phyloP scores from a whole-genome alignment of 1,140 invertebrate genomes.

The Acromyrmex charruanus region DNA sequence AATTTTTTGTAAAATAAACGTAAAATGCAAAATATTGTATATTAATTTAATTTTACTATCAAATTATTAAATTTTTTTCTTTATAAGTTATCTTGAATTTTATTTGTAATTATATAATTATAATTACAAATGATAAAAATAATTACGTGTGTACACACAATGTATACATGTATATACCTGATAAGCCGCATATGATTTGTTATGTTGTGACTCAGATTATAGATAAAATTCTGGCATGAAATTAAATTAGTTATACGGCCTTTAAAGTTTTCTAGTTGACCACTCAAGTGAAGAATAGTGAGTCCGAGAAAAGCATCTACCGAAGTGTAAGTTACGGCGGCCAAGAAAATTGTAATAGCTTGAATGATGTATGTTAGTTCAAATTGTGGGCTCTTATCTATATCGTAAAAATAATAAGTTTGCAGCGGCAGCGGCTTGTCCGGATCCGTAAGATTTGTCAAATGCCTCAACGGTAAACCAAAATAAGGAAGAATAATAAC shows the following conservation, averaged over 20 bases:
- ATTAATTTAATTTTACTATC: background rate
- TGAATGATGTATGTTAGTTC: conserved; percentile 30
- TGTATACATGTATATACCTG: conserved; percentile 29
- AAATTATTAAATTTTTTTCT: conserved; percentile 5
- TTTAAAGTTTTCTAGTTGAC: conserved; percentile 50
- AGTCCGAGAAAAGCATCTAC: conserved; percentile 40
- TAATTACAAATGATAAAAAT: background rate
- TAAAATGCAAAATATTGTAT: too few relatives aligned
- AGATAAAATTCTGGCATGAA: conserved; percentile 2
- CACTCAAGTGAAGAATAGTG: conserved; percentile 29
- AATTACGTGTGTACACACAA: background rate
- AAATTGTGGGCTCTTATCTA: conserved; percentile 27
- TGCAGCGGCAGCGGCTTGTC: conserved; percentile 26
- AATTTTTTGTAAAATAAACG: too few relatives aligned
- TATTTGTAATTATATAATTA: background rate
- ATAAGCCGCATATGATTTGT: conserved; percentile 23
- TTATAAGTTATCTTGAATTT: background rate
- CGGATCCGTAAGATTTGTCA: conserved; percentile 34
- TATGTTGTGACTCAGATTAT: background rate
- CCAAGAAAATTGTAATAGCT: conserved; percentile 35
- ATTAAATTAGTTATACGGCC: background rate
- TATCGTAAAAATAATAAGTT: conserved; percentile 40
- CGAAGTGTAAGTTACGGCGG: conserved; percentile 22
- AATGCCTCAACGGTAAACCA: background rate
- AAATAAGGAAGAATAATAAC: conserved; percentile 38